phyloP scores from a whole-genome alignment of 1,140 invertebrate genomes.

The Venustaconcha ellipsiformis region DNA sequence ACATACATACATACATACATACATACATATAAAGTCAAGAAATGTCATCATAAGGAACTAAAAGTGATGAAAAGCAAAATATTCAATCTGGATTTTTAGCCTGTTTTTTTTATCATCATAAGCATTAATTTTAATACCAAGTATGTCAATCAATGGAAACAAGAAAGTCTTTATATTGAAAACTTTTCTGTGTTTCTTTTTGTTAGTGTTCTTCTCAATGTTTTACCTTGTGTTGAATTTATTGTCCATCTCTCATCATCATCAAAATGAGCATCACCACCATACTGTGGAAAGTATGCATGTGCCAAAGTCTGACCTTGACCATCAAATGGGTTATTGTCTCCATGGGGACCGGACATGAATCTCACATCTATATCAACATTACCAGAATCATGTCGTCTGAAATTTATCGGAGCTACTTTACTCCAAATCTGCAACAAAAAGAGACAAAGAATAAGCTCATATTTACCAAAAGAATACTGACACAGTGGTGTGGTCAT shows the following conservation, averaged over 20 bases:
- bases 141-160: too few relatives aligned
- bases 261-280: slow-evolving; percentile 76
- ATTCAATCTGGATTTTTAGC: too few relatives aligned
- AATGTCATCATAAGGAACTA: too few relatives aligned
- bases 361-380: slow-evolving; percentile 63
- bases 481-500: background rate
- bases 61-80: too few relatives aligned
- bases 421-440: slow-evolving; percentile 57
- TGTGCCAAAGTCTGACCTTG: slow-evolving; percentile 65
- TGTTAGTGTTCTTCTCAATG: background rate
- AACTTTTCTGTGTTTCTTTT: background rate
- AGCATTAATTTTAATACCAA: too few relatives aligned
- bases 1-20: too few relatives aligned
- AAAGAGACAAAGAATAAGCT: slow-evolving; percentile 5
- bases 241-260: slow-evolving; percentile 65
- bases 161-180: background rate
- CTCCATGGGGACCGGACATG: slow-evolving; percentile 53
- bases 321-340: slow-evolving; percentile 67
- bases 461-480: background rate
- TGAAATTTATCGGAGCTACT: slow-evolving; percentile 59
- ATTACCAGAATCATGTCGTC: slow-evolving; percentile 25
- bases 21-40: too few relatives aligned
- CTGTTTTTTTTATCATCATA: too few relatives aligned
- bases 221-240: slow-evolving; percentile 43
- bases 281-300: slow-evolving; percentile 77